Conservation (phyloP, 2,888 invertebrate species). For the Microdon myrmicae region DNA sequence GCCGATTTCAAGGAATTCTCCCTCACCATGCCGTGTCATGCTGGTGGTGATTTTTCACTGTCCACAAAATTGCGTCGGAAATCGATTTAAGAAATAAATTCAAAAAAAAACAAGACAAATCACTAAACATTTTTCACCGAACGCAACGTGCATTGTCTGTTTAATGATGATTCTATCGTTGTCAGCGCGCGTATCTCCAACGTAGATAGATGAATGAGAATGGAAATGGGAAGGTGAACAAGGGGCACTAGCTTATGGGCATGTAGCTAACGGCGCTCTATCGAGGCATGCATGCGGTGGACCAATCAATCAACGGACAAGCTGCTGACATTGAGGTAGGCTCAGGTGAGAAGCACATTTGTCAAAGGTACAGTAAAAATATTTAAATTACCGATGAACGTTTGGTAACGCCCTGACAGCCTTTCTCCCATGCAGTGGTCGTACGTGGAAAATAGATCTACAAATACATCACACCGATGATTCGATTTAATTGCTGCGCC, state of each 20-base stretch:
- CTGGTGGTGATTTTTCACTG: slow-evolving; percentile 38
- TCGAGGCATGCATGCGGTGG: slow-evolving; percentile 25
- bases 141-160: slow-evolving; percentile 13
- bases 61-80: slow-evolving; percentile 26
- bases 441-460: slow-evolving; percentile 34
- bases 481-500: slow-evolving; percentile 12
- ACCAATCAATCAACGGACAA: slow-evolving; percentile 42
- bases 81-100: slow-evolving; percentile 21
- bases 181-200: too few species aligned
- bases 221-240: too few species aligned
- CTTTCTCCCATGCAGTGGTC: slow-evolving; percentile 27
- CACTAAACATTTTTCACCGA: slow-evolving; percentile 32
- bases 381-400: slow-evolving; percentile 44
- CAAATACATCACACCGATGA: slow-evolving; percentile 15
- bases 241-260: too few species aligned
- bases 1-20: slow-evolving; percentile 14
- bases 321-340: slow-evolving; percentile 48
- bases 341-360: slow-evolving; percentile 47
- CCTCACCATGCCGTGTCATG: slow-evolving; percentile 10
- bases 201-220: too few species aligned
- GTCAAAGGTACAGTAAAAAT: slow-evolving; percentile 46
- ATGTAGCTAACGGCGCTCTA: slow-evolving; percentile 13
- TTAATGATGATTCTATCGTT: slow-evolving; percentile 37
- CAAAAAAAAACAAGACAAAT: slow-evolving; percentile 22
- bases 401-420: slow-evolving; percentile 40